Evolutionary conservation across 2,797 vertebrate genomes (phyloP), one percentile per base, ranked within the genome.

Genomic region (Diplodus sargus): DNA sequence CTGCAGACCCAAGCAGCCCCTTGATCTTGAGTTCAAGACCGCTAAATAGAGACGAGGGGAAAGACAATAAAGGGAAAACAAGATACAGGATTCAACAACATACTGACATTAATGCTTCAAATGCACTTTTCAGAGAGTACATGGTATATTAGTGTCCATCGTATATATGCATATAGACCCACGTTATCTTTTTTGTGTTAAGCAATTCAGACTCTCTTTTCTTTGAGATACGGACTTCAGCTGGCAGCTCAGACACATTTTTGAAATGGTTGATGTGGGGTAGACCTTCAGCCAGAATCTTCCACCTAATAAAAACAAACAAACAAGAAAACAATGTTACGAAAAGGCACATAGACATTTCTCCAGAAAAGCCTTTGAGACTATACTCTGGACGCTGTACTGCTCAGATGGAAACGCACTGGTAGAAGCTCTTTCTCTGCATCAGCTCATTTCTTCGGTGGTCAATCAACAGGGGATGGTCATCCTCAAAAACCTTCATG

Each of bases 11-110:
- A 23, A 70, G 48, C 62, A 94, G 45, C 0, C 93, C 91, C 74
- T 94, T 95, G 47, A 94, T 4, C 65, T 78, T 86, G 28, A 94
- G 78, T 66, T 94, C 92, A 28, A 71, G 17, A 7, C 74, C 10
- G 25, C 95, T 94, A 42, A 56, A 70, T 51, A 25, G 22, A 25
- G 10, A 48, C 5, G 34, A 3, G 18, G 23, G 30, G 14, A n/a
- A 17, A 47, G 45, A 47, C 45, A 25, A 25, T 25, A 2, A 47
- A 9, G 4, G 3, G 22, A 13, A 30, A 18, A 51, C 3, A 60
- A 1, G 54, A 72, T 25, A 25, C 30, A 68, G 28, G 0, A 51
- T n/a, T 52, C 11, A 43, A 68, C 28, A 16, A 9, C 4, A 39
- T 4, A 30, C 8, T 20, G 48, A 39, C 2, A 34, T 42, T 5